Evolutionary conservation across 2,888 invertebrate genomes (phyloP).

Genomic region (Hirtodrosophila histrioides): DNA sequence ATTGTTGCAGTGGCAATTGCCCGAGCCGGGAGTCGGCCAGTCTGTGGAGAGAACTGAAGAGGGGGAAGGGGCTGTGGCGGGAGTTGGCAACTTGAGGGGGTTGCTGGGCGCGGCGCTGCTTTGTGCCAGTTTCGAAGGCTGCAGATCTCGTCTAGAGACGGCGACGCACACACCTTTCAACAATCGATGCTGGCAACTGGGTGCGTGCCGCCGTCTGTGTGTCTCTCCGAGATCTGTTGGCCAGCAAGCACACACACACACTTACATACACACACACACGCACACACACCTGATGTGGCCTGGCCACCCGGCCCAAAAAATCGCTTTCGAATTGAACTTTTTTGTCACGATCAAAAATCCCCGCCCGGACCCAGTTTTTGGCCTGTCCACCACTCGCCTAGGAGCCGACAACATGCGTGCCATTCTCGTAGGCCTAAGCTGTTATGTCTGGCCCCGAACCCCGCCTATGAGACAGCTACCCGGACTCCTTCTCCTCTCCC

Average conservation of each 20-base stretch:
- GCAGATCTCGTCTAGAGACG: constrained; percentile 29
- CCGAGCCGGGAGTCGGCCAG: constrained; percentile 22
- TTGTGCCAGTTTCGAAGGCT: constrained; percentile 78
- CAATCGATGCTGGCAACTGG: constrained; percentile 63
- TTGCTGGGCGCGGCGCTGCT: constrained; percentile 32
- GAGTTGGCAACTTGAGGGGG: constrained; percentile 36
- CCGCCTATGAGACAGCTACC: constrained; percentile 11
- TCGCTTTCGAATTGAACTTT: constrained; percentile 80
- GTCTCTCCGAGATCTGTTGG: constrained; percentile 48
- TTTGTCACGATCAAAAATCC: constrained; percentile 65
- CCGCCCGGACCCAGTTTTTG: constrained; percentile 18
- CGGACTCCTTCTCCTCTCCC: constrained; percentile 24
- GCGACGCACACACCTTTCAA: constrained; percentile 72
- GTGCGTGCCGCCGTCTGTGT: constrained; percentile 54
- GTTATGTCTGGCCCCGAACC: constrained; percentile 32
- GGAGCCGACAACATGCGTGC: constrained; percentile 58
- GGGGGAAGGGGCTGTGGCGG: constrained; percentile 9
- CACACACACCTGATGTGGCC: constrained; percentile 50
- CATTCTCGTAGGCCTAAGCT: constrained; percentile 60
- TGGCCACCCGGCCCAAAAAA: constrained; percentile 53
- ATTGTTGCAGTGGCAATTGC: constrained; percentile 37
- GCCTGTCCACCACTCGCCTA: constrained; percentile 47
- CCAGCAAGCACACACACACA: constrained; percentile 33
- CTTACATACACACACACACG: constrained; percentile 26
- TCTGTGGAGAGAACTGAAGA: constrained; percentile 22